These are phyloP conservation scores for Clarias laeviceps DNA, from an alignment of 2,797 vertebrate species.

Conservation along the genomic window DNA sequence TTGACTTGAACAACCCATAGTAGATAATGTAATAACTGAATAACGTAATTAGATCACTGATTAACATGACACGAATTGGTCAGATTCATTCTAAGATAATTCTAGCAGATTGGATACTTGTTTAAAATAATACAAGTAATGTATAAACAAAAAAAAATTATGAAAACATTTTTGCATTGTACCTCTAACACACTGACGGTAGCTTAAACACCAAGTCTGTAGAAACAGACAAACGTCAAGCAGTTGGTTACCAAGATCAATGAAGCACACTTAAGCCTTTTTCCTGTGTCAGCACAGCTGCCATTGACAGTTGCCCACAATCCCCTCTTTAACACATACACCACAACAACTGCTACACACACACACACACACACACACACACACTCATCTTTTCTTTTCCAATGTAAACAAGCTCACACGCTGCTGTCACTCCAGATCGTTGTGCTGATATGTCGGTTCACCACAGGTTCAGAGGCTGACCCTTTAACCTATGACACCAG, in stretches of 20 bases:
- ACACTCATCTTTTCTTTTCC: conserved; percentile 49
- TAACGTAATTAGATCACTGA: neutral
- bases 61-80: neutral
- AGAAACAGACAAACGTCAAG: conserved; percentile 24
- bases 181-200: too few relatives aligned
- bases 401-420: conserved; percentile 51
- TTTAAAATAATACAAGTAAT: neutral
- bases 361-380: conserved; percentile 45
- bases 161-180: too few relatives aligned
- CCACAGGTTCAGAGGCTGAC: conserved; percentile 24
- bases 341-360: conserved; percentile 55
- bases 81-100: neutral
- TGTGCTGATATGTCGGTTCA: conserved; percentile 46
- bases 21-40: too few relatives aligned
- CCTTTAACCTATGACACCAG: conserved; percentile 40
- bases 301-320: conserved; percentile 54
- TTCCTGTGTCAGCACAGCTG: conserved; percentile 63
- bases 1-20: too few relatives aligned
- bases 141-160: too few relatives aligned
- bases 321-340: conserved; percentile 42
- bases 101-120: neutral
- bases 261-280: conserved; percentile 42
- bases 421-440: conserved; percentile 42
- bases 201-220: neutral
- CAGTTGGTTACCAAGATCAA: conserved; percentile 44